Evolutionary conservation across 1,140 invertebrate species (phyloP).

Genomic region (Hestina assimilis): DNA sequence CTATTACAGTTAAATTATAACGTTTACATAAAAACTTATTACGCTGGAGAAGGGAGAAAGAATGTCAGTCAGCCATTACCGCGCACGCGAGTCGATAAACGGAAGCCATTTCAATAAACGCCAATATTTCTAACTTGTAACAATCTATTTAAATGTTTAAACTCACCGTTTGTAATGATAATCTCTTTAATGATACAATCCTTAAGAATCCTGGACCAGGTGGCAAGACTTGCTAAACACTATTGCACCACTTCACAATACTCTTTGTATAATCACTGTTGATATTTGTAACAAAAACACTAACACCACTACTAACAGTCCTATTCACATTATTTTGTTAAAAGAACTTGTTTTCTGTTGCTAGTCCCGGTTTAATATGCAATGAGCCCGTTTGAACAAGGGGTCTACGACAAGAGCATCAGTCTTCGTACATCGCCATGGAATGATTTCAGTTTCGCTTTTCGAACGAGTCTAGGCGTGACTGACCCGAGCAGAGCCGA

Average conservation of each 20-base stretch:
- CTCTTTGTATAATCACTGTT: slow-evolving; percentile 62
- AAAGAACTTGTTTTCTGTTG: slow-evolving; percentile 54
- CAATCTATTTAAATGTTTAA: slow-evolving; percentile 23
- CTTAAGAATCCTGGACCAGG: slow-evolving; percentile 62
- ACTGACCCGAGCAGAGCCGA: slow-evolving; percentile 68
- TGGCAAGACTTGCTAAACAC: slow-evolving; percentile 53
- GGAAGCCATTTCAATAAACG: slow-evolving; percentile 74
- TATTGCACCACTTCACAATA: slow-evolving; percentile 72
- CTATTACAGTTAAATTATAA: slow-evolving; percentile 26
- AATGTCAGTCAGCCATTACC: slow-evolving; percentile 77
- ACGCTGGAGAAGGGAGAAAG: slow-evolving; percentile 52
- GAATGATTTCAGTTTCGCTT: slow-evolving; percentile 75
- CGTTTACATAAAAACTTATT: slow-evolving; percentile 26
- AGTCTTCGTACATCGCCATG: slow-evolving; percentile 73
- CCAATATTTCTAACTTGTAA: slow-evolving; percentile 44
- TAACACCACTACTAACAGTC: slow-evolving; percentile 60
- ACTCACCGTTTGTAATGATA: slow-evolving; percentile 57
- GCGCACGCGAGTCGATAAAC: slow-evolving; percentile 75
- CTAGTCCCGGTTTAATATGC: slow-evolving; percentile 59
- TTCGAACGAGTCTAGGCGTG: slow-evolving; percentile 77
- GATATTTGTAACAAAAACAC: slow-evolving; percentile 53
- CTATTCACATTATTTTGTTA: slow-evolving; percentile 65
- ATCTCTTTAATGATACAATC: slow-evolving; percentile 63
- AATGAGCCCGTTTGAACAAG: slow-evolving; percentile 65
- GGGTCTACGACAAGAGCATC: slow-evolving; percentile 73